These are phyloP conservation scores for Orientallactaga bullata DNA, from an alignment of 2,113 vertebrate species.

Conservation along the genomic window DNA sequence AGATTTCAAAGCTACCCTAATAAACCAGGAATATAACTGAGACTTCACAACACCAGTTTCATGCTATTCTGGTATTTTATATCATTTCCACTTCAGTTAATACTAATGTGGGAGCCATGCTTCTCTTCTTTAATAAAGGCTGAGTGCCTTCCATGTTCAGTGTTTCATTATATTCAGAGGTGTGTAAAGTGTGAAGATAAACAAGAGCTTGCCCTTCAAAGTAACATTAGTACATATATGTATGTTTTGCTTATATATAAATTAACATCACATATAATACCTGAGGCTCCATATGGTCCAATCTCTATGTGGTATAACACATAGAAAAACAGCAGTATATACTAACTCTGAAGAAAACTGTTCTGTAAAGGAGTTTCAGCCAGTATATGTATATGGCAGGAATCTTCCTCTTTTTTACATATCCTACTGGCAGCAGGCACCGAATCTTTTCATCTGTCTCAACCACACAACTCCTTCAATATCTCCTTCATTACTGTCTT, in stretches of 20 bases:
- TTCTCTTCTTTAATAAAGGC: slow-evolving; percentile 27
- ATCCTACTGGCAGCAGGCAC: not conserved
- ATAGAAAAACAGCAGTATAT: slow-evolving; percentile 38
- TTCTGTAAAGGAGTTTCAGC: not conserved
- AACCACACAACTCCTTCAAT: not conserved
- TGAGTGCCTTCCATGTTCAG: slow-evolving; percentile 28
- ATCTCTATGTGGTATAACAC: slow-evolving; percentile 25
- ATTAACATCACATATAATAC: slow-evolving; percentile 40
- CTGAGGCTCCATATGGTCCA: slow-evolving; percentile 47
- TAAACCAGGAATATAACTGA: not conserved
- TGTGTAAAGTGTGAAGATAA: slow-evolving; percentile 57
- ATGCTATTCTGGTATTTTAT: not conserved
- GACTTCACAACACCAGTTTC: not conserved
- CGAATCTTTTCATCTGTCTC: not conserved
- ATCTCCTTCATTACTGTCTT: not conserved
- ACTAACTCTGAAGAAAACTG: slow-evolving; percentile 36
- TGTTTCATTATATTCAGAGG: not conserved
- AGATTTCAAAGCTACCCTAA: not conserved
- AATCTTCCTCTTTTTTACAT: not conserved
- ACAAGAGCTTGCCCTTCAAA: slow-evolving; percentile 47
- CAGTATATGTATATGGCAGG: not conserved
- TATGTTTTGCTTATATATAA: slow-evolving; percentile 23
- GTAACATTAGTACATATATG: not conserved
- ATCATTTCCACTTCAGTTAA: slow-evolving; percentile 51
- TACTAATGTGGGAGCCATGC: slow-evolving; percentile 12